Evolutionary conservation across 2,888 invertebrate species (phyloP), one percentile per base, ranked within the genome.

Genomic region (Andrena bicolor): DNA sequence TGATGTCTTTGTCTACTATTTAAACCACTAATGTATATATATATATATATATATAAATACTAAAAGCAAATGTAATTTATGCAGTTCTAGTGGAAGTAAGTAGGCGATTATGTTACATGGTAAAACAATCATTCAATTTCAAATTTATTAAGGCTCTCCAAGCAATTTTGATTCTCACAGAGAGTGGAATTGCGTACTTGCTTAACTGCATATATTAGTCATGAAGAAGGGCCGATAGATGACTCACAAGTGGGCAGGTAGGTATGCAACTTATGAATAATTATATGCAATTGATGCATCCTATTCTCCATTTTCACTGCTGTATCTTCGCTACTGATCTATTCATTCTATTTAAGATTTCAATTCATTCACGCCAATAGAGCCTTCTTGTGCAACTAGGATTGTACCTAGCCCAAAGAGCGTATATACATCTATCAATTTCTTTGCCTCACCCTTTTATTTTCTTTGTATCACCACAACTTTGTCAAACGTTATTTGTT

Each of bases 251-350:
- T 87, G 82, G 86, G 87, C 48, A 82, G 87, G 66, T 53, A 41
- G 74, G 75, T 70, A 85, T 65, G 84, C 32, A 48, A 68, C 30
- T 79, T 83, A 87, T 87, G 80, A 87, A 87, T 87, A 83, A 84
- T 82, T 72, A 76, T 76, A 76, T 61, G 58, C 75, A 76, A 82
- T 56, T 69, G 72, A 71, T 76, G 66, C 74, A 71, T 81, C 73
- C 72, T 74, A 79, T 76, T 76, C 65, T 49, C 16, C 51, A 72
- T 83, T 83, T 77, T 58, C 71, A 68, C 71, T 64, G 13, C 51
- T 74, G 41, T 49, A 35, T 63, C 71, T 69, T 71, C 26, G 41
- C 65, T 65, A 66, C 56, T 70, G 58, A 66, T 71, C n/a, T 58
- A 30, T 28, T 64, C 20, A 32, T 51, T 61, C 28, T 69, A 41